These are phyloP conservation scores for Pelecanus crispus DNA, from an alignment of 2,113 vertebrate species.

Conservation along the genomic window DNA sequence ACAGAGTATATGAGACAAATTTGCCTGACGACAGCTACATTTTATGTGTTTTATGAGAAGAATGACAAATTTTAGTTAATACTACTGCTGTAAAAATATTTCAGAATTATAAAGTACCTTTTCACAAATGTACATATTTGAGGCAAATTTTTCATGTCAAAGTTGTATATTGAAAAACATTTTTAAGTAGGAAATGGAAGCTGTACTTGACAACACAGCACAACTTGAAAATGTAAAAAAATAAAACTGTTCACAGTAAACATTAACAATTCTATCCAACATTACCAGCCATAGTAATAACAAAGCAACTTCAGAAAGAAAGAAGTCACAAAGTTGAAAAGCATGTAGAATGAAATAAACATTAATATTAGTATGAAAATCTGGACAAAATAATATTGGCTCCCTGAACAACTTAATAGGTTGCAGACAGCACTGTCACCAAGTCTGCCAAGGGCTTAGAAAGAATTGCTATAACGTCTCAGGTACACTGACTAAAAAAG, in stretches of 20 bases:
- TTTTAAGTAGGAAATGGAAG: not conserved
- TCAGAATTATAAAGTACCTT: not conserved
- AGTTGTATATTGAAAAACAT: not conserved
- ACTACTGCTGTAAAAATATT: not conserved
- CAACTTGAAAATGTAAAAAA: not conserved
- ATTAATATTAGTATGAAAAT: not conserved
- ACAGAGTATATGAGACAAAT: not conserved
- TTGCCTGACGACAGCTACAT: not conserved
- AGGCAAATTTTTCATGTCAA: not conserved
- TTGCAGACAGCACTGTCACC: not conserved
- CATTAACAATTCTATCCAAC: not conserved
- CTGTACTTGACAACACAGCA: not conserved
- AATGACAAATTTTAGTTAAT: not conserved
- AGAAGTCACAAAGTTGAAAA: not conserved
- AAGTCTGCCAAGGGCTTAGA: not conserved
- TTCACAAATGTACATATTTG: not conserved
- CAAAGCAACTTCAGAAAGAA: not conserved
- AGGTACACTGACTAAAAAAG: not conserved
- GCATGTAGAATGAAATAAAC: not conserved
- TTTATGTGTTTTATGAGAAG: not conserved
- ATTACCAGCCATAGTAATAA: not conserved
- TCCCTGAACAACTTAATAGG: not conserved
- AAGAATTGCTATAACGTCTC: not conserved
- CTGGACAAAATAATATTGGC: not conserved
- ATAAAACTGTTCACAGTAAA: not conserved